A percentile compares a stretch with the other conserved stretches of the same genome.
Conservation (phyloP, 2,113 vertebrate genomes). For the Brachirus orientalis region DNA sequence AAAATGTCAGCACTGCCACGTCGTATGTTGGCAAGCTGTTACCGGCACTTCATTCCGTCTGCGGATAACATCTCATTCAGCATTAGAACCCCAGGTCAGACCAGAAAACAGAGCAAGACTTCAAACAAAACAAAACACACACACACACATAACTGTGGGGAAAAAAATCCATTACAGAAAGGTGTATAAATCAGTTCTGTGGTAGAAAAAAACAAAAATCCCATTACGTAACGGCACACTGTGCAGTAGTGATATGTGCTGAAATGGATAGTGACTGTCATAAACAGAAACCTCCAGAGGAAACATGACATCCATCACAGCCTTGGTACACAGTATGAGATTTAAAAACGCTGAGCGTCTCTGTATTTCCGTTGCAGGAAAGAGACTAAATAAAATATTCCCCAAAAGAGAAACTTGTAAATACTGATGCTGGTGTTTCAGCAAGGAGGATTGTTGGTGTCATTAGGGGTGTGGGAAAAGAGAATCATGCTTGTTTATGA, state of each 20-base stretch:
- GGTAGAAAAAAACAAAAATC: conserved; percentile 49
- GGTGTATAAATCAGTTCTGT: conserved; percentile 62
- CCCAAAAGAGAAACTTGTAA: conserved; percentile 46
- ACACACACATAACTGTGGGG: background rate
- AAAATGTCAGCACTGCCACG: conserved; percentile 38
- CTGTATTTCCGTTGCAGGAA: conserved; percentile 22
- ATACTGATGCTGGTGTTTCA: too few species aligned
- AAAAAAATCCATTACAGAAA: conserved; percentile 45
- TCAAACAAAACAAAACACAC: conserved; percentile 48
- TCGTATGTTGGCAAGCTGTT: conserved; percentile 37
- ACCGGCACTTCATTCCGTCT: conserved; percentile 50
- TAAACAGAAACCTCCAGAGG: conserved; percentile 60
- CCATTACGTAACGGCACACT: conserved; percentile 55
- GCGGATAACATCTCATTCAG: conserved; percentile 55
- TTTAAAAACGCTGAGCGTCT: conserved; percentile 29
- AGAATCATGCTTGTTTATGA: conserved; percentile 38
- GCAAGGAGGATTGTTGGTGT: too few species aligned
- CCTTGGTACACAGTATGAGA: conserved; percentile 6
- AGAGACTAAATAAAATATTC: conserved; percentile 25
- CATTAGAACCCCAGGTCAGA: conserved; percentile 49
- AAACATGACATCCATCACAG: conserved; percentile 69
- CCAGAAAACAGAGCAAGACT: conserved; percentile 23
- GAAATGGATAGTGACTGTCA: conserved; percentile 64
- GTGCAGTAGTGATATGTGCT: conserved; percentile 49
- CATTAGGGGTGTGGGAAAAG: conserved; percentile 44